phyloP scores from a whole-genome alignment of 2,888 invertebrate genomes.

The Polydrusus tereticollis region DNA sequence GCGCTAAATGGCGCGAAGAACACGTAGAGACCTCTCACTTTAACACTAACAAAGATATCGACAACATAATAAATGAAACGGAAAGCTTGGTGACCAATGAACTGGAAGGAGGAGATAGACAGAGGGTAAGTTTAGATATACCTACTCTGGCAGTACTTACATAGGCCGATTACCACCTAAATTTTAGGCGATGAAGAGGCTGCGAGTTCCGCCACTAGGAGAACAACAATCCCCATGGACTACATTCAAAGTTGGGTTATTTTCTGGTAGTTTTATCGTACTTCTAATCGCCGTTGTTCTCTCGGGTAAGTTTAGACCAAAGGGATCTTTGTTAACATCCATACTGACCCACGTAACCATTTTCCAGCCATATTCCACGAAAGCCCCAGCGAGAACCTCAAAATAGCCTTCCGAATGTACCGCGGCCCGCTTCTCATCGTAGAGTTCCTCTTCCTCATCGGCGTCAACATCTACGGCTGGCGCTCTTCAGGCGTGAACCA shows the following conservation, averaged over 20 bases:
- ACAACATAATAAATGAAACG: conserved; percentile 84
- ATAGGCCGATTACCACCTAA: not conserved
- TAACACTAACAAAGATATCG: conserved; percentile 87
- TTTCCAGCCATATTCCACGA: conserved; percentile 70
- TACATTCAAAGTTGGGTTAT: conserved; percentile 87
- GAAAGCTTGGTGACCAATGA: conserved; percentile 79
- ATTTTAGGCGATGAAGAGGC: conserved; percentile 82
- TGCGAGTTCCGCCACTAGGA: conserved; percentile 65
- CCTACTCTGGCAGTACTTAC: too few relatives aligned
- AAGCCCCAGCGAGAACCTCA: conserved; percentile 71
- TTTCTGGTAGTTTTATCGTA: conserved; percentile 85
- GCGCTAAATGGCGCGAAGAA: conserved; percentile 83
- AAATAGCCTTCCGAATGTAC: conserved; percentile 82
- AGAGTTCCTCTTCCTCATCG: conserved; percentile 81
- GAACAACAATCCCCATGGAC: conserved; percentile 88
- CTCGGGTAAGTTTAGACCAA: too few relatives aligned
- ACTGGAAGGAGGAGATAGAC: conserved; percentile 83
- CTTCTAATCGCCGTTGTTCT: conserved; percentile 79
- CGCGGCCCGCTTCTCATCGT: conserved; percentile 83
- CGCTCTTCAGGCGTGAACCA: conserved; percentile 86
- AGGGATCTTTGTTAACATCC: too few relatives aligned
- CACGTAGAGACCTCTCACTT: conserved; percentile 88
- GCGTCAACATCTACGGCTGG: conserved; percentile 87
- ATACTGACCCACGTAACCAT: not conserved
- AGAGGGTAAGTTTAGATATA: conserved; percentile 65